Conservation (phyloP, 2,888 invertebrate species). For the Ditylenchus weischeri region DNA sequence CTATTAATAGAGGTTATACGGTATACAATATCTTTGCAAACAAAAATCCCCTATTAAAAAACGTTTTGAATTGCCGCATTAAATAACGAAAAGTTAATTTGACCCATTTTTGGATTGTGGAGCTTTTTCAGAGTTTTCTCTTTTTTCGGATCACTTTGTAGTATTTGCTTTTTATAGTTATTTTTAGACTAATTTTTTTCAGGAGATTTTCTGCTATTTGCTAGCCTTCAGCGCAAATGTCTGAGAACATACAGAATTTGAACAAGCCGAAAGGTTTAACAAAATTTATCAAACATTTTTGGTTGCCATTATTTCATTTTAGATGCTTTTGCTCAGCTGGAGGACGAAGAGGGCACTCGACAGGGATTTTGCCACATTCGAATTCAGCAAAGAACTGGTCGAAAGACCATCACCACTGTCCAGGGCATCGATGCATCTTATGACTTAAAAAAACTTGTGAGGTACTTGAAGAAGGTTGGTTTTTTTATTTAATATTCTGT, state of each 20-base stretch:
- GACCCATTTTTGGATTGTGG: no score
- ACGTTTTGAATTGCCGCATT: no score
- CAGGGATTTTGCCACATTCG: slow-evolving; percentile 66
- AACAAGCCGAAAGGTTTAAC: slow-evolving; percentile 49
- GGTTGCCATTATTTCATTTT: slow-evolving; percentile 18
- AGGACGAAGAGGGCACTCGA: slow-evolving; percentile 58
- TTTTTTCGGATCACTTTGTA: no score
- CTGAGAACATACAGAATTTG: slow-evolving; percentile 40
- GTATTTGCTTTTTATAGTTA: no score
- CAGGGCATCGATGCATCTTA: slow-evolving; percentile 74
- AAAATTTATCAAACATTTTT: slow-evolving; percentile 19
- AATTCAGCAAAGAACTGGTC: slow-evolving; percentile 99
- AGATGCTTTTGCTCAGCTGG: slow-evolving; percentile 59
- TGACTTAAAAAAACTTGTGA: slow-evolving; percentile 99
- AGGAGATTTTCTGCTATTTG: no score
- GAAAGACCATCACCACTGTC: slow-evolving; percentile 73
- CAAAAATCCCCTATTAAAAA: no score
- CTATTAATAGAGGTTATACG: no score
- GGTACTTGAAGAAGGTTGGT: slow-evolving; percentile 78
- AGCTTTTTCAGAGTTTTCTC: no score
- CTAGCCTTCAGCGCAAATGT: no score
- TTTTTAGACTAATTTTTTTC: no score
- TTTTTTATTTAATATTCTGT: neutral
- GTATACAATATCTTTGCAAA: no score
- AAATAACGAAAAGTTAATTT: no score